Conservation (phyloP, 2,888 invertebrate species). For the Nymphalis c-album region DNA sequence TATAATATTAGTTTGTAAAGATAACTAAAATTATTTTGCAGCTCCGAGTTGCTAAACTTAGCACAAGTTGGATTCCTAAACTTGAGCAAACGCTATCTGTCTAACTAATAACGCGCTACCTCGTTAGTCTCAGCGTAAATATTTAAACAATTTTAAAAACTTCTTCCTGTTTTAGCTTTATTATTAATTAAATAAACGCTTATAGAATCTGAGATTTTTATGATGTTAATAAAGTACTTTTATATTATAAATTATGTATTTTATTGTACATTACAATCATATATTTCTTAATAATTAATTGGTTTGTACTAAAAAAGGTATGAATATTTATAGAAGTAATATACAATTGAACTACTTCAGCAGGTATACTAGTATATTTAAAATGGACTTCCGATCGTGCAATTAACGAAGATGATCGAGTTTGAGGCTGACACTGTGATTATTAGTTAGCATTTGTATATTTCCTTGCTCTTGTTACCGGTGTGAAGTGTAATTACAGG, state of each 20-base stretch:
- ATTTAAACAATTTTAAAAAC: constrained; percentile 4
- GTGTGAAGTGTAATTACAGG: too few species aligned
- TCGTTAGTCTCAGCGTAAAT: constrained; percentile 2
- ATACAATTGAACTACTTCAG: too few species aligned
- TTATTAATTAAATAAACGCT: neutral
- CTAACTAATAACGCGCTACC: constrained; percentile 3
- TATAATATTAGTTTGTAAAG: constrained; percentile 2
- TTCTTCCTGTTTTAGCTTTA: neutral
- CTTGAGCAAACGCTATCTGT: constrained; percentile 4
- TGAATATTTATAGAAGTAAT: neutral
- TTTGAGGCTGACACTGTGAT: too few species aligned
- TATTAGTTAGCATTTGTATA: too few species aligned
- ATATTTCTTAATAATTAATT: too few species aligned
- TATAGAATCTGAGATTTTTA: neutral
- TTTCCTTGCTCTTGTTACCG: too few species aligned
- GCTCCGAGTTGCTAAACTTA: neutral
- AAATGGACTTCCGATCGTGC: too few species aligned
- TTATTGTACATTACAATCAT: too few species aligned
- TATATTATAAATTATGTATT: neutral
- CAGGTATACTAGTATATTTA: too few species aligned
- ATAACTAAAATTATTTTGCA: constrained; percentile 5
- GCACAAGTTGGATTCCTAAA: constrained; percentile 5
- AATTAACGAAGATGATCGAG: too few species aligned
- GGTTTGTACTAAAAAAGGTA: too few species aligned
- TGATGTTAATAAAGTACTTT: neutral